A percentile compares a stretch with the other conserved stretches of the same genome.
Evolutionary conservation across 1,140 invertebrate species (phyloP).

Genomic region (Drosophila pallidifrons): DNA sequence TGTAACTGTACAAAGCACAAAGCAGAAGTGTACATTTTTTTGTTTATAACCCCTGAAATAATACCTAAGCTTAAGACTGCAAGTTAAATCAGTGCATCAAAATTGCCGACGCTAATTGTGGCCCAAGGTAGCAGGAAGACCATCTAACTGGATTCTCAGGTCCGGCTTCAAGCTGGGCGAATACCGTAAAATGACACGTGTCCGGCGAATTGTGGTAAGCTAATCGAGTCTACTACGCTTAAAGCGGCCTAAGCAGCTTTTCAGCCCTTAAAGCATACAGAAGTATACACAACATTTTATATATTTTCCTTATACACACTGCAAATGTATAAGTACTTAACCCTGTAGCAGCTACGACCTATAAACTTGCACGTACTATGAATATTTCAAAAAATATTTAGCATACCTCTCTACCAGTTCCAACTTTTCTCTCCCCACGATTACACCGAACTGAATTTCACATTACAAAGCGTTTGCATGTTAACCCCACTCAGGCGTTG

Average conservation of each 20-base stretch:
- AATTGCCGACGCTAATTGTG: slow-evolving; percentile 50
- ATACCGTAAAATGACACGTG: slow-evolving; percentile 82
- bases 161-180: slow-evolving; percentile 72
- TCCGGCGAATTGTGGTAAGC: slow-evolving; percentile 81
- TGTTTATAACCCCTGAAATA: neutral
- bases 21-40: neutral
- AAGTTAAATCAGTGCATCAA: slow-evolving; percentile 16
- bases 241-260: slow-evolving; percentile 13
- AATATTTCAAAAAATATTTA: slow-evolving; percentile 41
- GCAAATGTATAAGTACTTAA: slow-evolving; percentile 23
- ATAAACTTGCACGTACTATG: slow-evolving; percentile 20
- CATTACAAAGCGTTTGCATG: slow-evolving; percentile 76
- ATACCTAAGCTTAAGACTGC: neutral
- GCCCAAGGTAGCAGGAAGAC: neutral
- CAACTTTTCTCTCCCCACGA: slow-evolving; percentile 5
- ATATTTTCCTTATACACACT: slow-evolving; percentile 16
- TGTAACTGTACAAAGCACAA: neutral
- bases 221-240: slow-evolving; percentile 1
- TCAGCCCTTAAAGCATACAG: slow-evolving; percentile 31
- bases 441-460: slow-evolving; percentile 46
- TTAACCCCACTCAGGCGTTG: slow-evolving; percentile 18
- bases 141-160: slow-evolving; percentile 1
- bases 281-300: neutral
- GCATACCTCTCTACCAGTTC: slow-evolving; percentile 4
- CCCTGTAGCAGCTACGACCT: slow-evolving; percentile 3